Evolutionary conservation across 2,113 vertebrate species (phyloP).

Genomic region (Odocoileus hemionus): DNA sequence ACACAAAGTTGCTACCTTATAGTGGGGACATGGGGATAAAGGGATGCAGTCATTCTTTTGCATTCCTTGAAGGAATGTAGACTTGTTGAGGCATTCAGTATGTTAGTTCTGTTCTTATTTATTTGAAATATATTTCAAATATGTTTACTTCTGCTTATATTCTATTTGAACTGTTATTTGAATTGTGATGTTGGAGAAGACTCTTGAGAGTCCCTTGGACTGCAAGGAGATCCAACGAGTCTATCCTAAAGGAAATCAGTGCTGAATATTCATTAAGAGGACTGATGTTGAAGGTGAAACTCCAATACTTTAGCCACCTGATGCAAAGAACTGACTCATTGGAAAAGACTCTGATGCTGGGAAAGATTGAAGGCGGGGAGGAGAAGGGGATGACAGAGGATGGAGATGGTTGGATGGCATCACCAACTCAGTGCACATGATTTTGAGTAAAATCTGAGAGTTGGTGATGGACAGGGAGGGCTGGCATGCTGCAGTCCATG

Average conservation of each 20-base stretch:
- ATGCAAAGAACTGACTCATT: neutral
- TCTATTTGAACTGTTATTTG: neutral
- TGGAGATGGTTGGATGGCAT: neutral
- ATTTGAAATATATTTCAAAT: neutral
- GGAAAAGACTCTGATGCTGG: neutral
- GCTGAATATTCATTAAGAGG: neutral
- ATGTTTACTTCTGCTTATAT: neutral
- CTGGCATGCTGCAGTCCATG: rapidly evolving
- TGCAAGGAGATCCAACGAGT: neutral
- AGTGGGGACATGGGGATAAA: neutral
- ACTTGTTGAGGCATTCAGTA: neutral
- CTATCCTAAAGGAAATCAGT: neutral
- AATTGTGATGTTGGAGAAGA: neutral
- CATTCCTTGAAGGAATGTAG: neutral
- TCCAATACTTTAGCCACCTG: neutral
- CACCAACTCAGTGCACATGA: neutral
- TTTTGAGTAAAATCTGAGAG: neutral
- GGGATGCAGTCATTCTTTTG: neutral
- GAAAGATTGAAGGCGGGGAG: neutral
- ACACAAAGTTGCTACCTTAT: neutral
- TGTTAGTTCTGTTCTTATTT: neutral
- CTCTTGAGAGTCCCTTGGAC: neutral
- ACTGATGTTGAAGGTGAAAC: neutral
- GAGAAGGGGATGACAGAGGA: neutral
- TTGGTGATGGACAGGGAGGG: neutral